Evolutionary conservation across 2,113 vertebrate genomes (phyloP).

Genomic region (Bufo bufo): DNA sequence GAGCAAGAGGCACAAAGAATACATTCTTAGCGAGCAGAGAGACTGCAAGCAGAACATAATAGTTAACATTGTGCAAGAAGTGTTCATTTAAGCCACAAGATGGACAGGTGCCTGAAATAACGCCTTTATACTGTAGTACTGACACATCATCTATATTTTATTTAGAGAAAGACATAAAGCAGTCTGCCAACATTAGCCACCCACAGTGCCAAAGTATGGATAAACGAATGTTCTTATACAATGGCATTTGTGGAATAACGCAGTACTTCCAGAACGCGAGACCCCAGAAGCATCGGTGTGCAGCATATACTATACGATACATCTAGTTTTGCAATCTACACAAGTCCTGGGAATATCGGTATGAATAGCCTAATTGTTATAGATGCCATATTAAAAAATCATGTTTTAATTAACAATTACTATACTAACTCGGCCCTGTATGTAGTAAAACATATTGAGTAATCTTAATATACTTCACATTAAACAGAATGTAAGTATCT

Average conservation of each 20-base stretch:
- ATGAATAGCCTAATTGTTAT: neutral
- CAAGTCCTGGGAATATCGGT: neutral
- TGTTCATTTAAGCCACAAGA: conserved; percentile 4
- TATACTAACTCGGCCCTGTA: neutral
- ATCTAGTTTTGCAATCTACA: neutral
- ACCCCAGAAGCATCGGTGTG: neutral
- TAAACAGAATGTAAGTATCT: neutral
- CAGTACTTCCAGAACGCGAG: too few species aligned
- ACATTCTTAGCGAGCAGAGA: conserved; percentile 24
- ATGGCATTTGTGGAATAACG: neutral
- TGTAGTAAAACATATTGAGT: neutral
- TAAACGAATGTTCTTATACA: neutral
- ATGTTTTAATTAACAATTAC: neutral
- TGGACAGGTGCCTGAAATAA: conserved; percentile 50
- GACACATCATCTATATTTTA: conserved; percentile 35
- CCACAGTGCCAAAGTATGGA: conserved; percentile 11
- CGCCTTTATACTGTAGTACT: neutral
- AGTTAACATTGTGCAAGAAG: conserved; percentile 17
- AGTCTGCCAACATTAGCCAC: conserved; percentile 33
- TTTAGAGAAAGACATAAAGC: neutral
- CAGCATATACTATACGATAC: neutral
- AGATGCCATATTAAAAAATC: neutral
- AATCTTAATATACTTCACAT: neutral
- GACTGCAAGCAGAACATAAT: conserved; percentile 6
- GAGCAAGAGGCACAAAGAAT: conserved; percentile 17